Conservation (phyloP, 2,797 vertebrate species). For the Halcyon leucocephala region DNA sequence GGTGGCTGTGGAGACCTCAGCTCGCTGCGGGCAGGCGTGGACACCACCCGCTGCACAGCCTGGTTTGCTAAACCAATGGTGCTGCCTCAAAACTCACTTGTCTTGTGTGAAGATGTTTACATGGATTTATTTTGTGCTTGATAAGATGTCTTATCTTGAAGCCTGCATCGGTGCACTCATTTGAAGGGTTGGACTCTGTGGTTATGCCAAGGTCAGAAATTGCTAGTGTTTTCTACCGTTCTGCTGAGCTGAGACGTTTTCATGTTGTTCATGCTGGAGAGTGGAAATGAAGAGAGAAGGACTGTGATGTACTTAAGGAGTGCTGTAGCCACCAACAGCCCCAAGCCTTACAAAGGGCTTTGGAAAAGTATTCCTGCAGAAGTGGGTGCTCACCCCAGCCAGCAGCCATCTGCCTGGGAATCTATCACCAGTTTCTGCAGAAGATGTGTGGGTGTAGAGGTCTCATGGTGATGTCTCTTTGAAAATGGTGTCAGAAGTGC, state of each 20-base stretch:
- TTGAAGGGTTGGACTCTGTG: background rate
- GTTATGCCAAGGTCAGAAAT: accelerated
- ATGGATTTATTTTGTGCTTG: background rate
- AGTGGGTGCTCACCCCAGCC: background rate
- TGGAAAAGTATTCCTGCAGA: background rate
- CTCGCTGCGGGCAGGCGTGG: background rate
- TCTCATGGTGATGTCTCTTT: background rate
- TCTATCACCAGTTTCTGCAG: background rate
- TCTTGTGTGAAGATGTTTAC: accelerated
- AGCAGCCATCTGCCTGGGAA: background rate
- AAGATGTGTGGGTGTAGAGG: background rate
- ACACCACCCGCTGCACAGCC: background rate
- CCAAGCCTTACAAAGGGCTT: background rate
- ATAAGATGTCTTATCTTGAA: background rate
- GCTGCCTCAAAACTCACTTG: background rate
- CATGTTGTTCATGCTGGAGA: background rate
- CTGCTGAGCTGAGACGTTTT: background rate
- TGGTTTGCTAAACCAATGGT: background rate
- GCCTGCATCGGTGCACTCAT: background rate
- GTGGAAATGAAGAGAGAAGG: background rate
- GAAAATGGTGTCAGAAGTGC: background rate
- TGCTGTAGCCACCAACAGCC: accelerated
- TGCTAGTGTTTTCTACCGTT: accelerated
- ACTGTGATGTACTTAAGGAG: background rate
- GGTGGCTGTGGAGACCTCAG: background rate